Percentiles rank a stretch among this genome's conserved stretches.
phyloP scores from a whole-genome alignment of 2,888 invertebrate species.

The Arrhopalites spinosus region DNA sequence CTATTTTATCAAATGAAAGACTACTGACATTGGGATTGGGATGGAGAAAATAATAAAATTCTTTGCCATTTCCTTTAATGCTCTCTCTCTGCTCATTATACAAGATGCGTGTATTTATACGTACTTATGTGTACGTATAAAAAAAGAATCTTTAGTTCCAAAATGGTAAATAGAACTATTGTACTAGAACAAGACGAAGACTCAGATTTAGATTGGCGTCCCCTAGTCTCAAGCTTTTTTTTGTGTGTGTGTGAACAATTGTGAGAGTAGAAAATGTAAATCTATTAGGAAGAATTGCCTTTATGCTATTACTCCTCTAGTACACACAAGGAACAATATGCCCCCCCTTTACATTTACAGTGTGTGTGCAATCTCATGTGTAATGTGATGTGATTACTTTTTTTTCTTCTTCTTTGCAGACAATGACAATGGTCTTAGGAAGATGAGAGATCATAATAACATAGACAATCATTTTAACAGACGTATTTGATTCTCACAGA shows the following conservation, averaged over 20 bases:
- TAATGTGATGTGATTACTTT: not conserved
- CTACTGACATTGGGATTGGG: too few relatives aligned
- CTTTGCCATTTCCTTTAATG: too few relatives aligned
- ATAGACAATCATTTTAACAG: not conserved
- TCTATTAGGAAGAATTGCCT: not conserved
- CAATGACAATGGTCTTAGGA: constrained; percentile 12
- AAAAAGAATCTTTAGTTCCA: too few relatives aligned
- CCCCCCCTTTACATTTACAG: too few relatives aligned
- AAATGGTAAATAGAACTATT: too few relatives aligned
- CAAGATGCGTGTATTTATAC: too few relatives aligned
- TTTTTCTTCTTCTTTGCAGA: not conserved
- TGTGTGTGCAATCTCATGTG: not conserved
- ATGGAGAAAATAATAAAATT: too few relatives aligned
- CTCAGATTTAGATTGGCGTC: constrained; percentile 4
- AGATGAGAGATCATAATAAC: constrained; percentile 10
- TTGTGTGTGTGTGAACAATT: not conserved
- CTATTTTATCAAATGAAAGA: too few relatives aligned
- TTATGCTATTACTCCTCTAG: constrained; percentile 3
- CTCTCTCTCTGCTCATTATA: too few relatives aligned
- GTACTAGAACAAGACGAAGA: too few relatives aligned
- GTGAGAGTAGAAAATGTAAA: not conserved
- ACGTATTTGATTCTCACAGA: constrained; percentile 19
- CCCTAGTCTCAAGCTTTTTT: not conserved
- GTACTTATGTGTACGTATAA: too few relatives aligned
- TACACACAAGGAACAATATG: too few relatives aligned